Evolutionary conservation across 2,113 vertebrate genomes (phyloP).

Genomic region (Microtus ochrogaster): DNA sequence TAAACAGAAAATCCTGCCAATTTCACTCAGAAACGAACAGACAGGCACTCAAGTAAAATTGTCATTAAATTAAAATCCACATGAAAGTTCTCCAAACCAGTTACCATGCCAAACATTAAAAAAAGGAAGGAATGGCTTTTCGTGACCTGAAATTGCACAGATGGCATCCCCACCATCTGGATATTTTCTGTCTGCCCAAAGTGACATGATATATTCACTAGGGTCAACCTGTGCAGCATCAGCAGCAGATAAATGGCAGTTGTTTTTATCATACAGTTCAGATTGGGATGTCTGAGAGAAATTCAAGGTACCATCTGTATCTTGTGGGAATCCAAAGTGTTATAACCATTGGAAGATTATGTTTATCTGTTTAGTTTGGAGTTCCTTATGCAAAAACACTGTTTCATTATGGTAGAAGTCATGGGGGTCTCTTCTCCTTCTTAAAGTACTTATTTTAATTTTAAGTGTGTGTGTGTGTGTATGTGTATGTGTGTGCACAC

Average conservation of each 20-base stretch:
- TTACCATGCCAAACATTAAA: background rate
- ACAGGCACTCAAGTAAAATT: background rate
- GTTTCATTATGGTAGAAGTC: background rate
- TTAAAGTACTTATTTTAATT: background rate
- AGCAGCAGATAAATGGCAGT: background rate
- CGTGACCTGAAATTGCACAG: slow-evolving; percentile 20
- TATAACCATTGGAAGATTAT: background rate
- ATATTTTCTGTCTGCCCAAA: background rate
- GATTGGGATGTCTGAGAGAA: background rate
- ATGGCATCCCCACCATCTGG: background rate
- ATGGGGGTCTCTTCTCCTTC: background rate
- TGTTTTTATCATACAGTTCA: background rate
- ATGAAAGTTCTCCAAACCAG: slow-evolving; percentile 34
- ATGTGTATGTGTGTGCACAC: background rate
- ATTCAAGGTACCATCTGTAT: background rate
- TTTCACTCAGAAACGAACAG: background rate
- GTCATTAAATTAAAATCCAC: slow-evolving; percentile 16
- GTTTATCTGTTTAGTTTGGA: background rate
- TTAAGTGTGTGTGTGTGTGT: background rate
- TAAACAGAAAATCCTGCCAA: background rate
- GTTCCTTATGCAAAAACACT: background rate
- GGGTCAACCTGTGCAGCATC: background rate
- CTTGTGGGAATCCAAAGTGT: background rate
- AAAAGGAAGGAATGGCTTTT: slow-evolving; percentile 8
- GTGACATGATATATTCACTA: background rate